Percentiles rank a stretch among this genome's conserved stretches.
Evolutionary conservation across 1,140 invertebrate genomes (phyloP).

Genomic region (Caenorhabditis remanei): DNA sequence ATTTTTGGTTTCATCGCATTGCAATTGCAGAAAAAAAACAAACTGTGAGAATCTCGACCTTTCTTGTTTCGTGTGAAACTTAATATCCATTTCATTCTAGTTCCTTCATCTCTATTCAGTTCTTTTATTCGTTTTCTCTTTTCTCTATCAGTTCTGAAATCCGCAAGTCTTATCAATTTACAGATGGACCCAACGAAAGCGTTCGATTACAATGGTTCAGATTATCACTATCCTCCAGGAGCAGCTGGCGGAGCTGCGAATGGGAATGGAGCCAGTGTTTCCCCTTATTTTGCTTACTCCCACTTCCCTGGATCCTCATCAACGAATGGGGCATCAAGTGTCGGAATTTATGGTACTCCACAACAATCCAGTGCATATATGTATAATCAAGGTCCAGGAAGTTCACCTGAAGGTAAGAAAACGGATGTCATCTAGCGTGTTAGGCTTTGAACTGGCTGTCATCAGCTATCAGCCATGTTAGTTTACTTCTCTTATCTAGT

Average conservation of each 20-base stretch:
- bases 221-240: not conserved
- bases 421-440: not conserved
- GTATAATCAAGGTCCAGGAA: conserved; percentile 15
- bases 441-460: too few relatives aligned
- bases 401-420: conserved; percentile 24
- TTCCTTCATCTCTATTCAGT: not conserved
- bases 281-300: not conserved
- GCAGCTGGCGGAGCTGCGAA: not conserved
- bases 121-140: not conserved
- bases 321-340: not conserved
- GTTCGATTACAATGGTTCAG: not conserved
- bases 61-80: conserved; percentile 21
- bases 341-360: conserved; percentile 18
- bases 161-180: not conserved
- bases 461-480: too few relatives aligned
- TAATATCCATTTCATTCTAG: not conserved
- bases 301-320: not conserved
- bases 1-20: not conserved
- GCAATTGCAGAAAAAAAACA: not conserved
- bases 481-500: too few relatives aligned
- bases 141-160: not conserved
- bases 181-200: conserved; percentile 23
- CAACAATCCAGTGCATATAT: not conserved
- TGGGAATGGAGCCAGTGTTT: not conserved
- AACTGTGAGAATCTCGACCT: conserved; percentile 18